Conservation (phyloP, 2,888 invertebrate genomes). For the Eledone cirrhosa region DNA sequence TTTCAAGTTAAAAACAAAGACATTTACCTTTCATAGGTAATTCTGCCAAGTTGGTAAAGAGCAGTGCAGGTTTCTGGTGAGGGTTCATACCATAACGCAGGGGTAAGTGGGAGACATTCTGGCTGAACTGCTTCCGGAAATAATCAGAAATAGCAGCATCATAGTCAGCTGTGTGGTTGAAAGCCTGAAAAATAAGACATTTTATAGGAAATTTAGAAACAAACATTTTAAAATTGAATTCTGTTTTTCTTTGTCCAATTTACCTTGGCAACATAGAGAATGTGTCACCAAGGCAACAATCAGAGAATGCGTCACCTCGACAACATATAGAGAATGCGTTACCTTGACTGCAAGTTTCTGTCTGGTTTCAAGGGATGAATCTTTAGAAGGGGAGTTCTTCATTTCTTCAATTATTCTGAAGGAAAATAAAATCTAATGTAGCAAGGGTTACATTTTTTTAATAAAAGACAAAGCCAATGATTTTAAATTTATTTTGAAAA, state of each 20-base stretch:
- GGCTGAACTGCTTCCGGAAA: constrained; percentile 88
- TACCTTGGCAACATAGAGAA: no score
- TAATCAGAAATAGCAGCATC: constrained; percentile 94
- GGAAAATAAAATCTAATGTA: constrained; percentile 32
- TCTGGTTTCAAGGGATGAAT: constrained; percentile 80
- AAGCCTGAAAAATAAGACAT: constrained; percentile 74
- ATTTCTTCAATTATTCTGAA: constrained; percentile 78
- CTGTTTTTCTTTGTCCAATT: neutral
- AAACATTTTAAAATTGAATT: no score
- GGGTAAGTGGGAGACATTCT: constrained; percentile 80
- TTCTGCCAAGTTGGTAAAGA: constrained; percentile 81
- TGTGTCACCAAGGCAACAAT: no score
- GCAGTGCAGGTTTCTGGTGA: constrained; percentile 94
- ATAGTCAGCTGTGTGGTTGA: constrained; percentile 94
- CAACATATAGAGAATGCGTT: no score
- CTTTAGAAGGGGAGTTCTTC: constrained; percentile 72
- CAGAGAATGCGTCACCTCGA: no score
- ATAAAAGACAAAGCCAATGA: neutral
- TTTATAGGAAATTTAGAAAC: neutral
- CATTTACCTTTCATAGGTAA: constrained; percentile 78
- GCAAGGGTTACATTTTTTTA: neutral
- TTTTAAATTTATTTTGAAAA: no score
- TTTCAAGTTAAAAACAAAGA: neutral
- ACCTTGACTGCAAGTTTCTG: constrained; percentile 70
- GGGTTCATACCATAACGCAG: constrained; percentile 97